Conservation (phyloP, 2,113 vertebrate genomes). For the Gorilla gorilla region DNA sequence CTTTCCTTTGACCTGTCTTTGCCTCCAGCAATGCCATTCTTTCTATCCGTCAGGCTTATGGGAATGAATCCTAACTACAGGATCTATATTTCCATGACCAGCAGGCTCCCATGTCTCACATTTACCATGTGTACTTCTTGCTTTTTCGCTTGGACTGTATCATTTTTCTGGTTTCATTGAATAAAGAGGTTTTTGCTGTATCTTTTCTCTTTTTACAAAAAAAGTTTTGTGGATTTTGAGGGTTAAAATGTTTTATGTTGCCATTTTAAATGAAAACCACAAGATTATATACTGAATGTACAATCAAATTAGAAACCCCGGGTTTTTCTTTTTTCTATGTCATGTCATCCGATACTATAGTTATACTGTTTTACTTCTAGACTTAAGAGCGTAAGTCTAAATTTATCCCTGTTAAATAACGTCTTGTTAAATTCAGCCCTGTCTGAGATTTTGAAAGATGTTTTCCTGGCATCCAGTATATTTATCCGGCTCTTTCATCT, state of each 20-base stretch:
- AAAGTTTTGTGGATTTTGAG: slow-evolving; percentile 50
- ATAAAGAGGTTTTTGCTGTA: not conserved
- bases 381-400: slow-evolving; percentile 67
- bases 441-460: slow-evolving; percentile 39
- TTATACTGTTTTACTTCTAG: slow-evolving; percentile 60
- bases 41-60: not conserved
- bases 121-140: not conserved
- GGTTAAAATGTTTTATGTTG: slow-evolving; percentile 66
- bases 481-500: not conserved
- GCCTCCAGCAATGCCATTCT: not conserved
- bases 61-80: not conserved
- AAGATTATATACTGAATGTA: slow-evolving; percentile 70
- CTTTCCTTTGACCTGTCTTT: not conserved
- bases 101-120: not conserved
- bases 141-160: not conserved
- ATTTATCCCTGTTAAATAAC: slow-evolving; percentile 61
- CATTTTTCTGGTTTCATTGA: slow-evolving; percentile 47
- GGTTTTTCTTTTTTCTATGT: slow-evolving; percentile 41
- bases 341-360: slow-evolving; percentile 74
- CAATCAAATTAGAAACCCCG: slow-evolving; percentile 68
- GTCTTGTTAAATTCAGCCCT: slow-evolving; percentile 66
- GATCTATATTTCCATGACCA: not conserved
- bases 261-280: slow-evolving; percentile 67
- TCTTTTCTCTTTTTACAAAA: not conserved
- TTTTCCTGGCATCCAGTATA: not conserved